Evolutionary conservation across 2,888 invertebrate species (phyloP), one percentile per base, ranked within the genome.

Genomic region (Ligdia adustata): DNA sequence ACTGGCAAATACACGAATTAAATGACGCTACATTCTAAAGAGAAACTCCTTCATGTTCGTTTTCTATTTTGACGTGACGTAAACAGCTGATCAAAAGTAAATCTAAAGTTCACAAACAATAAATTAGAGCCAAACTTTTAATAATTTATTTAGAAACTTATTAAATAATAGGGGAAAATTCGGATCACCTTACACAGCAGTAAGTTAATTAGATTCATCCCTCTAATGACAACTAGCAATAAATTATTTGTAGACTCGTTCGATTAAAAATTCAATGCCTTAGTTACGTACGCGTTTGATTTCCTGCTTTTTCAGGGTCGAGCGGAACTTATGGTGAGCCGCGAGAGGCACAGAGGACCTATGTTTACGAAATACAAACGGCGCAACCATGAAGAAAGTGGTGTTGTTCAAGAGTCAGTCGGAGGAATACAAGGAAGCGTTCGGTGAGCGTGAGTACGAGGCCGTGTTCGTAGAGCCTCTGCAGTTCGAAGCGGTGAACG

Each of bases 391-490:
- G 88, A 82, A 79, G 75, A 84, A 79, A 69, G 79, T 86, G 2
- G 76, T 83, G 32, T 61, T 89, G 45, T 89, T 89, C 58, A 89
- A 83, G 64, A 75, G 81, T 48, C 73, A 64, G 39, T 88, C 87
- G 0, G 86, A 87, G 60, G 87, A 88, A 41, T 89, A 89, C 53
- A 58, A 73, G 46, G 69, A 68, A 48, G 80, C 73, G 5, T 89
- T 86, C 56, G 66, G 65, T 11, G 75, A 75, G 4, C 62, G 58
- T 20, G 69, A 81, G 13, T 85, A 72, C 53, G 73, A 82, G 41
- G 60, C 77, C 0, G 64, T 82, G 37, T 89, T 89, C 46, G 78
- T 89, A 29, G 87, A 89, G 55, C 89, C 89, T 1, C 64, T 89
- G 14, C 82, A 82, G 55, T 89, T 88, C 41, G 70, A 72, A 26